These are phyloP conservation scores for Drymodes brunneopygia DNA, from an alignment of 2,113 vertebrate genomes.

Conservation along the genomic window DNA sequence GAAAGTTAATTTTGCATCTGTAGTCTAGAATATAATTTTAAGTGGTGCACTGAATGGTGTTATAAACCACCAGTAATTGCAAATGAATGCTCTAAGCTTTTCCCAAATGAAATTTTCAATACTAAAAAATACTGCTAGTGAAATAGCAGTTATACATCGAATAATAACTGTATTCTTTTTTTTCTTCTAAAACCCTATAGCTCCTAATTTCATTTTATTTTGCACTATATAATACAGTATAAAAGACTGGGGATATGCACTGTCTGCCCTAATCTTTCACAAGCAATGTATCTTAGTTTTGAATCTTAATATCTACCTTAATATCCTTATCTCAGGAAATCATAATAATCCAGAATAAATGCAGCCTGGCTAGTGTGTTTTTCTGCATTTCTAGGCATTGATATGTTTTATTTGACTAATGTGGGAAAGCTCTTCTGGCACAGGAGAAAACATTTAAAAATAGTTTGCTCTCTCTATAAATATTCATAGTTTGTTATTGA, in stretches of 20 bases:
- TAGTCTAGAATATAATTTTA: neutral
- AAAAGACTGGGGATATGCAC: neutral
- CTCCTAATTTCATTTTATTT: neutral
- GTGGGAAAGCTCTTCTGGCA: neutral
- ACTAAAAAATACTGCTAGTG: neutral
- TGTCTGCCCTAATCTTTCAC: neutral
- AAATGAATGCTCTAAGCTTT: neutral
- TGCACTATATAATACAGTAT: neutral
- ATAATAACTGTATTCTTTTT: neutral
- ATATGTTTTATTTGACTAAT: neutral
- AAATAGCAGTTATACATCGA: neutral
- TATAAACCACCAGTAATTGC: neutral
- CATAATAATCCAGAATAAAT: neutral
- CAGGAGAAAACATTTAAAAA: neutral
- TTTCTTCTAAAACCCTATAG: neutral
- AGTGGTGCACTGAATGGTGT: neutral
- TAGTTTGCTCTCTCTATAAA: neutral
- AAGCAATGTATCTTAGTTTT: neutral
- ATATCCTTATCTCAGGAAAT: neutral
- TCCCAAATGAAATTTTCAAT: neutral
- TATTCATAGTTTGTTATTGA: neutral
- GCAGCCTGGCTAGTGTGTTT: neutral
- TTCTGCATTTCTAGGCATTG: neutral
- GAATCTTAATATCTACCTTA: neutral
- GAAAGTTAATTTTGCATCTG: neutral